phyloP scores from a whole-genome alignment of 2,888 invertebrate species.

The Sceliomorpha sp. region DNA sequence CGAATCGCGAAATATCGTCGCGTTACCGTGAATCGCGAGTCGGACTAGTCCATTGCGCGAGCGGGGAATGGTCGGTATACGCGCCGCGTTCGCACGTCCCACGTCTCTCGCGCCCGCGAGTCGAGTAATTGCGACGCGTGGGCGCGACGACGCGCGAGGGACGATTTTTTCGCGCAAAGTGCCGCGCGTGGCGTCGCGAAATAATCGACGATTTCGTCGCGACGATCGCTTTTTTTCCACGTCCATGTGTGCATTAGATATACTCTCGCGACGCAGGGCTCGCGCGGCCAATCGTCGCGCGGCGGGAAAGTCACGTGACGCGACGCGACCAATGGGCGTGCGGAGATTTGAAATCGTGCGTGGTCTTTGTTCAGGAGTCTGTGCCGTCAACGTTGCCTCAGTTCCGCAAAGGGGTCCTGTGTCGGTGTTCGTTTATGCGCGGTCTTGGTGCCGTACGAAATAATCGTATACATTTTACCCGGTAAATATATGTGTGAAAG shows the following conservation, averaged over 20 bases:
- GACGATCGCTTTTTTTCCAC: too few relatives aligned
- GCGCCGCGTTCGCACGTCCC: too few relatives aligned
- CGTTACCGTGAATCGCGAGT: too few relatives aligned
- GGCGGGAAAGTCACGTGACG: slow-evolving; percentile 82
- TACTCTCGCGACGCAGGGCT: slow-evolving; percentile 52
- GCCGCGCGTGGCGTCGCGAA: too few relatives aligned
- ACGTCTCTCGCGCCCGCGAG: too few relatives aligned
- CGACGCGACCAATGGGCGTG: slow-evolving; percentile 62
- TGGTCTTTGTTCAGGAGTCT: slow-evolving; percentile 79
- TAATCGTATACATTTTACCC: slow-evolving; percentile 62
- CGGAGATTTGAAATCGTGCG: slow-evolving; percentile 81
- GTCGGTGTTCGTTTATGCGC: slow-evolving; percentile 77
- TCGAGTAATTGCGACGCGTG: too few relatives aligned
- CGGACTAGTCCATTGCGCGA: too few relatives aligned
- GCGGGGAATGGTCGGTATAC: too few relatives aligned
- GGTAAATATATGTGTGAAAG: slow-evolving; percentile 74
- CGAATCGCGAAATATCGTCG: too few relatives aligned
- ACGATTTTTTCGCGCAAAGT: too few relatives aligned
- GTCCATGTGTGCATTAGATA: slow-evolving; percentile 65
- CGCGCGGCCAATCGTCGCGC: slow-evolving; percentile 79
- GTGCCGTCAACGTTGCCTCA: slow-evolving; percentile 77
- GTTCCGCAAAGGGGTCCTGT: slow-evolving; percentile 79
- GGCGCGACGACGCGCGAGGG: too few relatives aligned
- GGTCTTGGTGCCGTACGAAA: slow-evolving; percentile 68
- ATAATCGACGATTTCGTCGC: too few relatives aligned